phyloP scores from a whole-genome alignment of 2,888 invertebrate species.

The Conops quadrifasciatus region DNA sequence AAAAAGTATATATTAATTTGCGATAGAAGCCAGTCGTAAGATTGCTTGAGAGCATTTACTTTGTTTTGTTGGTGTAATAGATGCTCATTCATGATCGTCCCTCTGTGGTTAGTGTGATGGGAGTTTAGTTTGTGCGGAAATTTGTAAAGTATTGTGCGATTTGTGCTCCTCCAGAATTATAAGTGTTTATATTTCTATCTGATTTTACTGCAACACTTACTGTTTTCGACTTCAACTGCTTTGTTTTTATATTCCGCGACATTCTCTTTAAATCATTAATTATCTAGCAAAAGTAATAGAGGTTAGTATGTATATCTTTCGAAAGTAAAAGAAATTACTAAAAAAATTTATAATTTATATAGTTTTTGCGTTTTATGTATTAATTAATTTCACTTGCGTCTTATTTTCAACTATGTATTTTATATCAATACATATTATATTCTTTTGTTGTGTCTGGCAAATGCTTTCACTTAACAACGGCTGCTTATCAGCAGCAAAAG shows the following conservation, averaged over 20 bases:
- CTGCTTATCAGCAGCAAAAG: background rate
- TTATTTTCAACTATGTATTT: too few relatives aligned
- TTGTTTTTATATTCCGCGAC: slow-evolving; percentile 30
- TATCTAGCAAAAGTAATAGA: background rate
- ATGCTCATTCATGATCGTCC: background rate
- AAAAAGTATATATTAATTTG: too few relatives aligned
- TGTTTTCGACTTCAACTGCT: slow-evolving; percentile 27
- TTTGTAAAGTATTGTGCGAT: background rate
- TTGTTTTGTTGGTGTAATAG: background rate
- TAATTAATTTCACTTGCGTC: slow-evolving; percentile 9
- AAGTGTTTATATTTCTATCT: background rate
- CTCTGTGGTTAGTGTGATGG: too few relatives aligned
- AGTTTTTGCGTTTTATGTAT: background rate
- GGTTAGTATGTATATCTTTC: background rate
- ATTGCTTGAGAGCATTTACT: too few relatives aligned
- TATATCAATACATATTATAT: too few relatives aligned
- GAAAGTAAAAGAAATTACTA: background rate
- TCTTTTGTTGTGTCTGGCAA: background rate
- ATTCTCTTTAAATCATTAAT: slow-evolving; percentile 14
- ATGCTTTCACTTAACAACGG: background rate
- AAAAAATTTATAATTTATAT: background rate
- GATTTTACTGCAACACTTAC: slow-evolving; percentile 19
- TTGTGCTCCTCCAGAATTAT: background rate
- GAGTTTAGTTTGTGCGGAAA: background rate
- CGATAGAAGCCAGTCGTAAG: too few relatives aligned